Percentiles rank a stretch among this genome's conserved stretches.
phyloP scores from a whole-genome alignment of 2,113 vertebrate species.

The Syrrhaptes paradoxus region DNA sequence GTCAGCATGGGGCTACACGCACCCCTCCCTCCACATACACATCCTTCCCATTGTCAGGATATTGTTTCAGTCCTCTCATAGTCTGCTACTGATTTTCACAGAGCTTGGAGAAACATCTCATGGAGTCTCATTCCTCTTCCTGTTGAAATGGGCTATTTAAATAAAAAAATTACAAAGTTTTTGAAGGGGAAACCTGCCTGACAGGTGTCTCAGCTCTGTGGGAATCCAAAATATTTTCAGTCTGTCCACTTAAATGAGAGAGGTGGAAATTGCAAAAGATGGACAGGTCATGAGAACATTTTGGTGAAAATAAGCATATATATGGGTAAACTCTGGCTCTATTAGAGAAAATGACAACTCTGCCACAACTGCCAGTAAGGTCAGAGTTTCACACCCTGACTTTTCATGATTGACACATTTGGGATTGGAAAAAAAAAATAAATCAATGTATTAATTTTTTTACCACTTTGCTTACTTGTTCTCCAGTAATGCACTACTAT shows the following conservation, averaged over 20 bases:
- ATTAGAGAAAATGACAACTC: not conserved
- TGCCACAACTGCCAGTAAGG: not conserved
- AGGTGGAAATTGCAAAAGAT: not conserved
- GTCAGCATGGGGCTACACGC: fast-evolving
- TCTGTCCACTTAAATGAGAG: not conserved
- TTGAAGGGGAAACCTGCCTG: not conserved
- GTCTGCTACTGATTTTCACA: not conserved
- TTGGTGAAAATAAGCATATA: not conserved
- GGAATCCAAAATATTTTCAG: not conserved
- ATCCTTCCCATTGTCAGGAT: not conserved
- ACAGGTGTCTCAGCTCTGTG: not conserved
- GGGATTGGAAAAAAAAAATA: not conserved
- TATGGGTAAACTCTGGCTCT: not conserved
- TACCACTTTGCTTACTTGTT: not conserved
- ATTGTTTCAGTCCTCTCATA: not conserved
- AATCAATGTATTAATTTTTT: not conserved
- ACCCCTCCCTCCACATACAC: fast-evolving
- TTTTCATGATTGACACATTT: not conserved
- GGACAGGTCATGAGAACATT: not conserved
- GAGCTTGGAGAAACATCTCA: not conserved
- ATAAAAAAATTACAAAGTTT: not conserved
- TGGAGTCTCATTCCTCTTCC: not conserved
- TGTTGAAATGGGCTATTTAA: not conserved
- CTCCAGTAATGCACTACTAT: not conserved
- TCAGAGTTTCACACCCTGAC: not conserved